phyloP scores from a whole-genome alignment of 2,888 invertebrate genomes.

The Rhimphoctona megacephalus region DNA sequence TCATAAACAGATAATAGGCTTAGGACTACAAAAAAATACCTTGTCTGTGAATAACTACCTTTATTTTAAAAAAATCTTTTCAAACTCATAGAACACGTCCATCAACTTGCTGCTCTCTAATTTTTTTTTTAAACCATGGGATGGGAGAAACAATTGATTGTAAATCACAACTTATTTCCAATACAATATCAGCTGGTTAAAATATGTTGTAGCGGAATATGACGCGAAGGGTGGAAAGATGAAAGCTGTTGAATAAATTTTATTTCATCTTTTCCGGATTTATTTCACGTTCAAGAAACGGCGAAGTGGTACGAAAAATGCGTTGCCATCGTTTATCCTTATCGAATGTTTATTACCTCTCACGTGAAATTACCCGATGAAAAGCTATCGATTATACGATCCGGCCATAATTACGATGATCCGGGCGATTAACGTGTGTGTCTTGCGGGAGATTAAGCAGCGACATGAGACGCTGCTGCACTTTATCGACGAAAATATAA shows the following conservation, averaged over 20 bases:
- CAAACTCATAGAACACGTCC: background rate
- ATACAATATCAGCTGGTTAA: background rate
- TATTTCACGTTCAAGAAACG: conserved; percentile 14
- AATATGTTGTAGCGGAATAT: background rate
- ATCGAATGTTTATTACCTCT: conserved; percentile 44
- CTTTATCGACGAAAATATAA: conserved; percentile 66
- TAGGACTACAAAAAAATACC: no score
- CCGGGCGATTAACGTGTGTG: conserved; percentile 24
- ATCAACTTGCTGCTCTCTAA: background rate
- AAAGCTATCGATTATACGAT: conserved; percentile 62
- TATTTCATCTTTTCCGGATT: background rate
- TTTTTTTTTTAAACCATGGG: background rate
- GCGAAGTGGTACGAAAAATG: conserved; percentile 30
- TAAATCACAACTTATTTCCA: background rate
- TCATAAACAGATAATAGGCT: background rate
- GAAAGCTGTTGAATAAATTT: background rate
- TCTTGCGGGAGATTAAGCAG: conserved; percentile 28
- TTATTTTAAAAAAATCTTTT: background rate
- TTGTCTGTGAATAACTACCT: background rate
- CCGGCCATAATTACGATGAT: conserved; percentile 52
- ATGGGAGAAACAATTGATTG: background rate
- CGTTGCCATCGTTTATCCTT: conserved; percentile 51
- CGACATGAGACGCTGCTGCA: conserved; percentile 51
- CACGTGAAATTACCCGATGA: conserved; percentile 64
- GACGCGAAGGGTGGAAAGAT: background rate